phyloP scores from a whole-genome alignment of 2,888 invertebrate genomes.

The Lycia hirtaria region DNA sequence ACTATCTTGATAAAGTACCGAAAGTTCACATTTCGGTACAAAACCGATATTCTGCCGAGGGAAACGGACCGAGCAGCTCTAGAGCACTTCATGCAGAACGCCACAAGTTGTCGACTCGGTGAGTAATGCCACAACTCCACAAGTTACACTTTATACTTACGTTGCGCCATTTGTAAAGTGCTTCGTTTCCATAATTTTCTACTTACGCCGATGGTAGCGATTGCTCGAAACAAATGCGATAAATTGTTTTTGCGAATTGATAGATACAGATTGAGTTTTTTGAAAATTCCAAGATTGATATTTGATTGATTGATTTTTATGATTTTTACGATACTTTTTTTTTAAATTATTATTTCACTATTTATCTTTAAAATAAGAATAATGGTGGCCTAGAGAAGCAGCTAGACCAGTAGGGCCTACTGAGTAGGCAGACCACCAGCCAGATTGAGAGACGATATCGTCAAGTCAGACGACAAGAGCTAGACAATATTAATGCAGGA shows the following conservation, averaged over 20 bases:
- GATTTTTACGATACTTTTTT: too few species aligned
- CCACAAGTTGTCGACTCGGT: conserved; percentile 55
- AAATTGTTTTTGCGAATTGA: not conserved
- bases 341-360: too few species aligned
- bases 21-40: conserved; percentile 15
- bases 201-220: not conserved
- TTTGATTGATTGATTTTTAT: too few species aligned
- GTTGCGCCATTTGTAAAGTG: conserved; percentile 16
- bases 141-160: conserved; percentile 40
- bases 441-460: too few species aligned
- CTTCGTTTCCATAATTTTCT: conserved; percentile 9
- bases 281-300: too few species aligned
- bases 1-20: conserved; percentile 10
- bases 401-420: too few species aligned
- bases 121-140: conserved; percentile 48
- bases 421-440: too few species aligned
- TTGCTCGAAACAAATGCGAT: not conserved
- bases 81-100: conserved; percentile 61
- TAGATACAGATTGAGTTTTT: too few species aligned
- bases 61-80: conserved; percentile 56
- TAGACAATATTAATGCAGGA: too few species aligned
- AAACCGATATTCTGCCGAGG: conserved; percentile 52
- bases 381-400: too few species aligned
- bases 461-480: too few species aligned
- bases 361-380: too few species aligned